Base-by-base conservation (phyloP, 2,797 vertebrate species). In the Chiroxiphia lanceolata region DNA sequence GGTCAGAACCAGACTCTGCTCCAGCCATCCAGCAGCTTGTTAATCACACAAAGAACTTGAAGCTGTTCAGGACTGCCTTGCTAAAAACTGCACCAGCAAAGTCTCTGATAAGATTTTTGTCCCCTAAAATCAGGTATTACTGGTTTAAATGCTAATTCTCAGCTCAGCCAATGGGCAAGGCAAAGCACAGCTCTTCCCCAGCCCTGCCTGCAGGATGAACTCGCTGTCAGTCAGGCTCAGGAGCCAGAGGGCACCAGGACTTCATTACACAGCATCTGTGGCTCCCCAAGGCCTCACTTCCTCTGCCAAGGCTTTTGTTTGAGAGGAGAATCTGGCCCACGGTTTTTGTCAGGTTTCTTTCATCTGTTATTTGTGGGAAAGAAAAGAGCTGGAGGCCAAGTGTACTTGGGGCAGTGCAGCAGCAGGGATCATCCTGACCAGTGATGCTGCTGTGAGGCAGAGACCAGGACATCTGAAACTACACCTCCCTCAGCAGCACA, bases 361-460 rank as follows among this genome's bases (percentile, higher is more conserved):
- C 72, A 44, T 76, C 31, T 51, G 36, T 38, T 76, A 45, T 77
- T 61, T 74, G 70, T 63, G 72, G 40, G 63, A 36, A 48, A 67
- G 85, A 15, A 65, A 91, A 45, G 9, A 91, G 51, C 82, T 56
- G n/a, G 69, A 69, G 80, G 82, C 63, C 27, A 78, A 9, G 69
- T 9, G 22, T 3, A 10, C 48, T 50, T 5, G 3, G 76, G 61
- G 83, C 88, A 82, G 50, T 11, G 34, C 27, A 67, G 88, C 64
- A 76, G 67, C 60, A 79, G 68, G 36, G 34, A 77, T 45, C 51
- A 8, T 22, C 59, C 59, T 22, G 79, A 60, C 68, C 76, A 38
- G 16, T 0, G 9, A 1, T 20, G 40, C 5, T 65, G 38, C 31
- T 0, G 0, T 2, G 15, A 34, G 50, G 8, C 6, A 56, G 47